A percentile compares a stretch with the other conserved stretches of the same genome.
These are phyloP conservation scores for Pemphredon lugubris DNA, from an alignment of 2,888 invertebrate species.

Conservation along the genomic window DNA sequence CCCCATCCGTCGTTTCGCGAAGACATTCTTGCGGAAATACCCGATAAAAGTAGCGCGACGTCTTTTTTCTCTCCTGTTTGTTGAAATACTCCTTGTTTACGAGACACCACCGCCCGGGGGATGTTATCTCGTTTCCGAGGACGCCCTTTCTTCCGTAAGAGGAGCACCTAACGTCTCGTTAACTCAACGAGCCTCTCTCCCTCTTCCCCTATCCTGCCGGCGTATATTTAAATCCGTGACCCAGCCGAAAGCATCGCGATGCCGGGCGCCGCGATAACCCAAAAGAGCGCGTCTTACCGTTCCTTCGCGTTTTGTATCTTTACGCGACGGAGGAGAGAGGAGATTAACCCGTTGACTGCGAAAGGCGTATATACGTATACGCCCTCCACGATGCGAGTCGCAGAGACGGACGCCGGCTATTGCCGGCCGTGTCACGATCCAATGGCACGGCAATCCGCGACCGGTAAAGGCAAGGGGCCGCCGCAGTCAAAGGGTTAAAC, in stretches of 20 bases:
- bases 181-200: background rate
- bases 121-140: constrained; percentile 4
- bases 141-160: background rate
- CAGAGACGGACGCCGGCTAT: too few species aligned
- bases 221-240: background rate
- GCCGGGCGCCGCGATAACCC: background rate
- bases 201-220: too few species aligned
- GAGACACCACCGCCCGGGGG: background rate
- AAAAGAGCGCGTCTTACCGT: too few species aligned
- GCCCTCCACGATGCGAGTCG: too few species aligned
- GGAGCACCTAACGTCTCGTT: background rate
- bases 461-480: too few species aligned
- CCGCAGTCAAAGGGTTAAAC: too few species aligned
- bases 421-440: too few species aligned
- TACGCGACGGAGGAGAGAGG: too few species aligned
- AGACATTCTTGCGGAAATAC: constrained; percentile 33
- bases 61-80: background rate
- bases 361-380: too few species aligned
- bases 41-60: constrained; percentile 31
- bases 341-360: too few species aligned
- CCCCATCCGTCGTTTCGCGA: constrained; percentile 16
- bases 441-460: too few species aligned
- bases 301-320: background rate
- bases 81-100: constrained; percentile 6
- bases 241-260: background rate